These are phyloP conservation scores for Syngnathus typhle DNA, from an alignment of 2,113 vertebrate species.

Conservation along the genomic window DNA sequence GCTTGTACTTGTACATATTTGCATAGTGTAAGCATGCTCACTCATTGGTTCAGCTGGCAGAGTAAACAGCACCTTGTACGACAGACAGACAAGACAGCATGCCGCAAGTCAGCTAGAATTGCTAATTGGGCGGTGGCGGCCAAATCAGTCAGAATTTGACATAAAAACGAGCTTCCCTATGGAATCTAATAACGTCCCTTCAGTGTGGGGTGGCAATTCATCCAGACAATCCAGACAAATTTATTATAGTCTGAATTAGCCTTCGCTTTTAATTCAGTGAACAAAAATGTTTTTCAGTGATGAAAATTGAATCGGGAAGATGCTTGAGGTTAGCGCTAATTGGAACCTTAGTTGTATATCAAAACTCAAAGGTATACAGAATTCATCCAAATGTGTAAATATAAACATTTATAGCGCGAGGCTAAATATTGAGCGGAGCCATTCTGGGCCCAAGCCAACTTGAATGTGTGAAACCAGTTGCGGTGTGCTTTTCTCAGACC, in stretches of 20 bases:
- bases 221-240: not conserved
- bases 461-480: conserved; percentile 25
- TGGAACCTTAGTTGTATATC: not conserved
- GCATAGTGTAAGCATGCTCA: not conserved
- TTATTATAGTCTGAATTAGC: not conserved
- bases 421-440: not conserved
- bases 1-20: not conserved
- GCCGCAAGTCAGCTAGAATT: conserved; percentile 19
- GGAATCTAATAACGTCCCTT: conserved; percentile 37
- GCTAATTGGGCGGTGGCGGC: conserved; percentile 25
- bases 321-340: not conserved
- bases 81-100: conserved; percentile 36
- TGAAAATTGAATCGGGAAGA: not conserved
- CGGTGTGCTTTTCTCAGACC: not conserved
- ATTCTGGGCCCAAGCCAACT: not conserved
- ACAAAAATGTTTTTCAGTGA: not conserved
- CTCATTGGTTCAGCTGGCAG: conserved; percentile 32
- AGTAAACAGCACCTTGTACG: conserved; percentile 29
- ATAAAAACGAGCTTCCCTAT: conserved; percentile 6
- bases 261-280: not conserved
- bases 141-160: conserved; percentile 25
- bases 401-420: not conserved
- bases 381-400: not conserved
- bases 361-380: not conserved
- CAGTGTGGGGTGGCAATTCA: conserved; percentile 11